A percentile compares a stretch with the other conserved stretches of the same genome.
Conservation (phyloP, 1,140 invertebrate genomes). For the Tetranychus cinnabarinus region DNA sequence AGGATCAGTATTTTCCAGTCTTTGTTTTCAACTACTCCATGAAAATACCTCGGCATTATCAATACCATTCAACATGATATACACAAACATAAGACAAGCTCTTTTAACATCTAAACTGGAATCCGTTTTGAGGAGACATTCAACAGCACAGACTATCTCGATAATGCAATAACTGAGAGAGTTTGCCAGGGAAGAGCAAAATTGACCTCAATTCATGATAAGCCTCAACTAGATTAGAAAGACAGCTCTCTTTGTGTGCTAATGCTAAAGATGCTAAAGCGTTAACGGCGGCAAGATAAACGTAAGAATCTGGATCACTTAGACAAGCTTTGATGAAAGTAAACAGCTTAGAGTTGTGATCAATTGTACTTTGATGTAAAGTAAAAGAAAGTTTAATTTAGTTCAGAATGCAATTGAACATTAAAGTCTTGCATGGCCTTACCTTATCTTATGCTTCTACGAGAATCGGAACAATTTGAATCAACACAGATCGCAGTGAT, state of each 20-base stretch:
- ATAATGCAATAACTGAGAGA: conserved; percentile 30
- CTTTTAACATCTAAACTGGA: conserved; percentile 40
- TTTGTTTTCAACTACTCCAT: not conserved
- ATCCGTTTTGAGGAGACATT: conserved; percentile 38
- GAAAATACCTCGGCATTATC: conserved; percentile 36
- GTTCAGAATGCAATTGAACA: too few species aligned
- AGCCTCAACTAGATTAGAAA: conserved; percentile 36
- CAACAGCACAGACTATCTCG: conserved; percentile 42
- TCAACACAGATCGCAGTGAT: not conserved
- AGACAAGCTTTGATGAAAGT: conserved; percentile 34
- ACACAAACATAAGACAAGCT: conserved; percentile 48
- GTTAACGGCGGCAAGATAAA: conserved; percentile 53
- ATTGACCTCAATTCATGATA: conserved; percentile 47
- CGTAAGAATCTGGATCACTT: conserved; percentile 50
- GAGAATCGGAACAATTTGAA: not conserved
- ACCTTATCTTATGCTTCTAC: not conserved
- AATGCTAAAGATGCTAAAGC: conserved; percentile 39
- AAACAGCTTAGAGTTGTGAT: conserved; percentile 38
- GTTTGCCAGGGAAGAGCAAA: conserved; percentile 47
- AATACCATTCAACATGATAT: conserved; percentile 42
- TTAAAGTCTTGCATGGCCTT: not conserved
- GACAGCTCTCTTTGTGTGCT: conserved; percentile 36
- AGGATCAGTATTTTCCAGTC: too few species aligned
- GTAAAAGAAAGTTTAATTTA: not conserved
- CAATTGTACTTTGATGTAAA: conserved; percentile 31